phyloP scores from a whole-genome alignment of 2,113 vertebrate species.

The Perca schrenkii region DNA sequence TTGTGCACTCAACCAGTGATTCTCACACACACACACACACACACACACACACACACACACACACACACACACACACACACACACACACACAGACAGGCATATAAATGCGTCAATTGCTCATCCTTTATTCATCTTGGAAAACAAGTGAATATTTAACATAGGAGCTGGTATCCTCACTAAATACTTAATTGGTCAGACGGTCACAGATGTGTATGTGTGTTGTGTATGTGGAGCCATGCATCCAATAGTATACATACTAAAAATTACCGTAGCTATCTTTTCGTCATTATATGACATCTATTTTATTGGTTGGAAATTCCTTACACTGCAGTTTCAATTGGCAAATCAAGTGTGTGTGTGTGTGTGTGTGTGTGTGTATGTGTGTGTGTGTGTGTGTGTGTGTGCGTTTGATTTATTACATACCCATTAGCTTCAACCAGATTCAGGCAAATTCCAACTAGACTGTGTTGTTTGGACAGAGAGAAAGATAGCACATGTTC shows the following conservation, averaged over 20 bases:
- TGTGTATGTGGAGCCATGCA: not conserved
- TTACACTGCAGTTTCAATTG: not conserved
- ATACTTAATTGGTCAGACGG: slow-evolving; percentile 81
- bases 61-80: not conserved
- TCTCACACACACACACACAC: not conserved
- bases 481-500: slow-evolving; percentile 18
- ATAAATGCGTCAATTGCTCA: slow-evolving; percentile 75
- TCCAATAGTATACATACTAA: not conserved
- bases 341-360: not conserved
- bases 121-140: slow-evolving; percentile 86
- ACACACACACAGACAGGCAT: slow-evolving; percentile 6
- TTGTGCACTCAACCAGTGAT: slow-evolving; percentile 36
- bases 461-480: not conserved
- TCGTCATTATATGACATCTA: not conserved
- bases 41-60: not conserved
- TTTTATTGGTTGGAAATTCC: not conserved
- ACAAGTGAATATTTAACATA: slow-evolving; percentile 84
- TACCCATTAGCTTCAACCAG: not conserved
- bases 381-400: not conserved
- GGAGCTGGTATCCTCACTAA: slow-evolving; percentile 81
- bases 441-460: not conserved
- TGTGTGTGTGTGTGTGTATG: not conserved
- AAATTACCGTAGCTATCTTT: not conserved
- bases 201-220: slow-evolving; percentile 48
- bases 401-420: not conserved